Evolutionary conservation across 2,113 vertebrate genomes (phyloP).

Genomic region (Eulacestoma nigropectus): DNA sequence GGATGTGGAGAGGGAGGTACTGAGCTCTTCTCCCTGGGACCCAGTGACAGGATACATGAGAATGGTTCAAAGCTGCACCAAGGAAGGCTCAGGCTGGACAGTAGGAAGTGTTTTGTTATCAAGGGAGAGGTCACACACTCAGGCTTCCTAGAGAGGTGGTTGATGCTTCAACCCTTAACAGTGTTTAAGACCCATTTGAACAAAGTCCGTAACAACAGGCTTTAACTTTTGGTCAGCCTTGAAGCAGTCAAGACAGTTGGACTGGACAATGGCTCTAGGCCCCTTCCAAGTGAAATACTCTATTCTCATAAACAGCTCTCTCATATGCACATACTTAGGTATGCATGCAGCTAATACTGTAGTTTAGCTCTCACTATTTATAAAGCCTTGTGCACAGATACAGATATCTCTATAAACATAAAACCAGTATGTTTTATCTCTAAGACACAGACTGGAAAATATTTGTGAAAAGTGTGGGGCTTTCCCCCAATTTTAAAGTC

Average conservation of each 20-base stretch:
- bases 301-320: not conserved
- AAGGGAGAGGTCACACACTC: not conserved
- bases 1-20: not conserved
- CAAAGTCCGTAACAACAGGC: not conserved
- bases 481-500: not conserved
- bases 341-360: not conserved
- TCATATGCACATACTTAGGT: not conserved
- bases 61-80: not conserved
- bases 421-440: not conserved
- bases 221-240: not conserved
- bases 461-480: not conserved
- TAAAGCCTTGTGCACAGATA: not conserved
- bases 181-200: not conserved
- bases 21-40: not conserved
- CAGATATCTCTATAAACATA: not conserved
- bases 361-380: not conserved
- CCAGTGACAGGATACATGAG: accelerated
- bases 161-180: too few species aligned
- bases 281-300: not conserved
- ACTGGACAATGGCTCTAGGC: not conserved
- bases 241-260: not conserved
- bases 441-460: not conserved
- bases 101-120: not conserved
- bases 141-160: not conserved
- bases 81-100: not conserved